Conservation (phyloP, 2,113 vertebrate species). For the Protomyctophum bolini region DNA sequence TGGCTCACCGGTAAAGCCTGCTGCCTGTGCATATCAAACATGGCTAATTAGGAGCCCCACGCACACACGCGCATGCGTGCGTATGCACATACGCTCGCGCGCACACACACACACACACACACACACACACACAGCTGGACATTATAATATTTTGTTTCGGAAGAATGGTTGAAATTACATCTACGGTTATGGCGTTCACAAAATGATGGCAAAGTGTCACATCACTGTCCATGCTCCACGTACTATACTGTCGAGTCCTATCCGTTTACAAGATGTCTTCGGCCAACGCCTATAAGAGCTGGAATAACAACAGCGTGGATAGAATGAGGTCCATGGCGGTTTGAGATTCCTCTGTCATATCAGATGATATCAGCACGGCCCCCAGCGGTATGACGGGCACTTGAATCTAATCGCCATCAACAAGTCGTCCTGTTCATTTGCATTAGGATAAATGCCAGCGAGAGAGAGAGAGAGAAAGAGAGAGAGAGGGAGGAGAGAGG, state of each 20-base stretch:
- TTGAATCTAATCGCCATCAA: conserved; percentile 51
- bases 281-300: conserved; percentile 22
- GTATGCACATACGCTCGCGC: too few relatives aligned
- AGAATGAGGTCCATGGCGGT: conserved; percentile 28
- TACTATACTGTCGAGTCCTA: conserved; percentile 4
- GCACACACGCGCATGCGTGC: too few relatives aligned
- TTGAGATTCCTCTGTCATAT: conserved; percentile 44
- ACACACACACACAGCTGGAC: conserved; percentile 30
- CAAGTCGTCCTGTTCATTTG: conserved; percentile 47
- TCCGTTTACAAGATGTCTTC: conserved; percentile 29
- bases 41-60: conserved; percentile 55
- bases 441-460: conserved; percentile 48
- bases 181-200: too few relatives aligned
- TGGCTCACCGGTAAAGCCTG: conserved; percentile 53
- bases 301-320: conserved; percentile 32
- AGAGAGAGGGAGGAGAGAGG: background rate
- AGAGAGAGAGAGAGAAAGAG: background rate
- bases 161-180: background rate
- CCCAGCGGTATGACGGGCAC: conserved; percentile 19
- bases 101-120: too few relatives aligned
- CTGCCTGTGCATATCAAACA: conserved; percentile 59
- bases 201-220: background rate
- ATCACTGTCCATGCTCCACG: background rate
- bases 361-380: conserved; percentile 40
- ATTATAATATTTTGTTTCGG: too few relatives aligned